Base-by-base conservation (phyloP, 2,113 vertebrate genomes). In the Rhea pennata region DNA sequence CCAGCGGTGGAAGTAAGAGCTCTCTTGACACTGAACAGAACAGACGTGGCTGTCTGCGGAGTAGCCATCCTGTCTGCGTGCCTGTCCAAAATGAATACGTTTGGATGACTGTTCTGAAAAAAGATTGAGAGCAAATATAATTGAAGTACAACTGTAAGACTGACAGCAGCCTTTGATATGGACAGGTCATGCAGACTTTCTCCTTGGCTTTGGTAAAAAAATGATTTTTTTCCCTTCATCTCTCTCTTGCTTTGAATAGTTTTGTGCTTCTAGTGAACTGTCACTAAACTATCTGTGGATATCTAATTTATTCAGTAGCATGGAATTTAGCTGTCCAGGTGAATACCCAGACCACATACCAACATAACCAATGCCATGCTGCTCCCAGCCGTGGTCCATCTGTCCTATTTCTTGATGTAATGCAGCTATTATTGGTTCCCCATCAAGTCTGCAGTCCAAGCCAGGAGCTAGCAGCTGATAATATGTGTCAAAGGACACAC, bases 101-200 rank as follows among this genome's bases (percentile, higher is more conserved):
- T 87, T 75, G 23, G n/a, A 71, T 54, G 4, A 22, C 14, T 71
- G 21, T 31, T 10, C 40, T 73, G 33, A 66, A 84, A 81, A 58
- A 79, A 70, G 20, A 16, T 15, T 40, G 46, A 85, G 26, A 64
- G 4, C 6, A 14, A 11, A 26, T 21, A 31, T 24, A 31, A 67
- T 66, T 73, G 19, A 50, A n/a, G 13, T 26, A 33, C 5, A 44
- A 10, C 17, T n/a, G 14, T 92, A n/a, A 53, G n/a, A 54, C 7
- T 46, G 15, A n/a, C 1, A 0, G 5, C 39, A 36, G 5, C 14
- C 12, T 42, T 53, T 40, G 39, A 27, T n/a, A 84, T 16, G 2
- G 20, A 44, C 15, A 44, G 7, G 31, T 48, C 31, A 5, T 66
- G 39, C 51, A 69, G 19, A 26, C 15, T 10, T 33, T 83, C 12